Conservation (phyloP, 2,888 invertebrate species). For the Malthinus flaveolus region DNA sequence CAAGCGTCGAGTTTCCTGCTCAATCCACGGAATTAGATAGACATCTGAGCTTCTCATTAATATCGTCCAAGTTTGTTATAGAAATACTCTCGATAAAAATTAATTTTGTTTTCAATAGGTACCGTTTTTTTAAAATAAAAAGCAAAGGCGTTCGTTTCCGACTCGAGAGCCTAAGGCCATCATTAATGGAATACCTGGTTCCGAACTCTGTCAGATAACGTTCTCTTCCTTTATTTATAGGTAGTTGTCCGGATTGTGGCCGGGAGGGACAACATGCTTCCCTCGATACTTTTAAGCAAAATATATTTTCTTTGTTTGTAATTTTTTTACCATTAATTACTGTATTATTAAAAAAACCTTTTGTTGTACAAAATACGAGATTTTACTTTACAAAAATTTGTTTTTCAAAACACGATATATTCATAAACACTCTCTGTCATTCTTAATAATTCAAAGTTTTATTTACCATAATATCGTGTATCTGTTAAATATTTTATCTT, state of each 20-base stretch:
- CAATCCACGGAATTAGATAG: slow-evolving; percentile 33
- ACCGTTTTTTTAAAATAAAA: slow-evolving; percentile 2
- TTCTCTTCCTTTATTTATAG: slow-evolving; percentile 38
- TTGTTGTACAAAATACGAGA: background rate
- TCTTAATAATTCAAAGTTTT: slow-evolving; percentile 32
- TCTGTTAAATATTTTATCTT: slow-evolving; percentile 37
- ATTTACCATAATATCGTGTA: slow-evolving; percentile 33
- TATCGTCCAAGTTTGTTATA: slow-evolving; percentile 24
- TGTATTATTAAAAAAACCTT: slow-evolving; percentile 25
- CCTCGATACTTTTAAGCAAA: slow-evolving; percentile 13
- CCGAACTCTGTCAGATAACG: slow-evolving; percentile 36
- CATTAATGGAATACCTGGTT: slow-evolving; percentile 43
- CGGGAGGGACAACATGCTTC: slow-evolving; percentile 21
- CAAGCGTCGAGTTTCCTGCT: slow-evolving; percentile 31
- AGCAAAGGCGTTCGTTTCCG: slow-evolving; percentile 4
- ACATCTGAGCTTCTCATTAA: slow-evolving; percentile 32
- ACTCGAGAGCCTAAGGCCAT: slow-evolving; percentile 32
- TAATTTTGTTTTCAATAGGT: slow-evolving; percentile 1
- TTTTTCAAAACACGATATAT: slow-evolving; percentile 10
- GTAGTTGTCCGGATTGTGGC: slow-evolving; percentile 32
- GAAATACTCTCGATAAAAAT: slow-evolving; percentile 4
- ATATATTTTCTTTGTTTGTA: slow-evolving; percentile 20
- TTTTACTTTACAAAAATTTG: background rate
- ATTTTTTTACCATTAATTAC: slow-evolving; percentile 24
- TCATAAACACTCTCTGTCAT: slow-evolving; percentile 17